Evolutionary conservation across 2,888 invertebrate genomes (phyloP).

Genomic region (Miltochrista miniata): DNA sequence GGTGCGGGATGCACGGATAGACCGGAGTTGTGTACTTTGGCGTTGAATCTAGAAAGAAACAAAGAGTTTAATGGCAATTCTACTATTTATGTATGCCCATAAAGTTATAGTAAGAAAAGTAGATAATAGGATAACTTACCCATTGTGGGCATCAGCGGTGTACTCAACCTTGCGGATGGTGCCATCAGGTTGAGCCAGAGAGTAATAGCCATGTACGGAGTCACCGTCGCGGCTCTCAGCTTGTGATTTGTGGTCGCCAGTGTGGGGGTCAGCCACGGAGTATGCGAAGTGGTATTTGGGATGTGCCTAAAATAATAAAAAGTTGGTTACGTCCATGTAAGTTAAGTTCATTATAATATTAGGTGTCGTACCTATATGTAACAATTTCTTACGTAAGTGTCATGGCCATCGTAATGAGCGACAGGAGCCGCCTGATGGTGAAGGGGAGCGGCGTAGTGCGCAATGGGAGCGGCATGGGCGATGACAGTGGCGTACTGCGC

Average conservation of each 20-base stretch:
- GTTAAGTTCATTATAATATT: neutral
- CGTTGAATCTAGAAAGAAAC: slow-evolving; percentile 25
- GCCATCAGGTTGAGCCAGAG: too few relatives aligned
- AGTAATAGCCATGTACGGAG: too few relatives aligned
- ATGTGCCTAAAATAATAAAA: too few relatives aligned
- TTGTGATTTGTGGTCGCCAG: too few relatives aligned
- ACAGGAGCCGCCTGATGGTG: slow-evolving; percentile 23
- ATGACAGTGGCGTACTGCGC: slow-evolving; percentile 20
- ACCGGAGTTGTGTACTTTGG: slow-evolving; percentile 8
- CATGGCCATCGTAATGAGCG: slow-evolving; percentile 35
- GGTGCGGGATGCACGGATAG: slow-evolving; percentile 27
- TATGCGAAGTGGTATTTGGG: too few relatives aligned
- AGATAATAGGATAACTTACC: too few relatives aligned
- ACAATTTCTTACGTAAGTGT: slow-evolving; percentile 18
- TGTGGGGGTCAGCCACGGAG: too few relatives aligned
- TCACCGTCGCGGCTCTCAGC: too few relatives aligned
- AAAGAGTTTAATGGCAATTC: neutral
- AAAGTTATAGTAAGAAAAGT: neutral
- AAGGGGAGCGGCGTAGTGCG: slow-evolving; percentile 23
- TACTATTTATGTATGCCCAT: too few relatives aligned
- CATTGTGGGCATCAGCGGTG: too few relatives aligned
- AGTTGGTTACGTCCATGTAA: too few relatives aligned
- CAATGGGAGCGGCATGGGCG: slow-evolving; percentile 33
- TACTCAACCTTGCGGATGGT: too few relatives aligned
- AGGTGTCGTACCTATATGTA: neutral